Evolutionary conservation across 2,113 vertebrate species (phyloP), one percentile per base, ranked within the genome.

Genomic region (Climacteris rufus): DNA sequence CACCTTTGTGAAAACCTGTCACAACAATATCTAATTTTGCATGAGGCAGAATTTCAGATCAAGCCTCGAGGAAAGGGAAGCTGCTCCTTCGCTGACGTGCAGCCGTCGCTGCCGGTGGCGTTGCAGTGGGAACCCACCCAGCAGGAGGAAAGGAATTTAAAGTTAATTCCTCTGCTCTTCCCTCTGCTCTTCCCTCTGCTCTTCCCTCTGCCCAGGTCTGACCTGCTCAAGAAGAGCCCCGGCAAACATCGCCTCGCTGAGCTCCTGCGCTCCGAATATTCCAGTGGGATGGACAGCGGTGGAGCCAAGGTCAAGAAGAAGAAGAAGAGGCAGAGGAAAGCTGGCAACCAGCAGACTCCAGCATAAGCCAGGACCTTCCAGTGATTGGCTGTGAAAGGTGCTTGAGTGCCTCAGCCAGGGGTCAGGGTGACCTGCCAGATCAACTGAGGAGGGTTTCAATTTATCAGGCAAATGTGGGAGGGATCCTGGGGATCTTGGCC

Each of bases 241-340:
- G n/a, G 79, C n/a, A 97, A 94, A 44, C 96, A 21, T 44, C 94
- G 66, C 45, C 98, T 98, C 6, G 96, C 97, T 4, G 95, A 94
- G 21, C 77, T 99, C 78, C 42, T 99, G 54, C 82, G 93, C 33
- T 98, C 99, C 0, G 99, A 99, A 74, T 99, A 98, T 89, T 97
- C 98, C 57, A 99, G 98, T 8, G 99, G 99, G 28, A 83, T 98
- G 94, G 97, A 97, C 83, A 28, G 92, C 1, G 31, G 59, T 22
- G 35, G 52, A 25, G 65, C 93, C 86, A 96, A 97, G 97, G 93
- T 74, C 94, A 96, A 75, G 76, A 96, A 54, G 94, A 96, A 72
- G 94, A 96, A 49, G 57, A 96, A 61, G 65, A 70, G 56, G 24
- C 90, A 16, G 17, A 60, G 70, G 2, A 93, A 90, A 84, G 40